A percentile compares a stretch with the other conserved stretches of the same genome.
Evolutionary conservation across 1,140 invertebrate species (phyloP).

Genomic region (Caerostris darwini): DNA sequence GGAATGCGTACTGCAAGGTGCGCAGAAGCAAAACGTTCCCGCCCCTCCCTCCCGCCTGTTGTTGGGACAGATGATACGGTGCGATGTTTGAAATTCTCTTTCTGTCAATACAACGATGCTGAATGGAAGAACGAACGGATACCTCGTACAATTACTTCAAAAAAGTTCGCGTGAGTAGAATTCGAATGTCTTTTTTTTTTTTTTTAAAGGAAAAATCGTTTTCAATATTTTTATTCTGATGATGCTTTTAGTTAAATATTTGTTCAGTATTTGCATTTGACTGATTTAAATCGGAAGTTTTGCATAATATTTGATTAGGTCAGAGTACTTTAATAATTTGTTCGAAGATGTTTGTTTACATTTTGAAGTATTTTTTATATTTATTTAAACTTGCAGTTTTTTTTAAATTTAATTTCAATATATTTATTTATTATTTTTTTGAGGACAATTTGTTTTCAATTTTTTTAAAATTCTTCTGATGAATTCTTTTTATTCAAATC

Average conservation of each 20-base stretch:
- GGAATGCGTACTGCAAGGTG: not conserved
- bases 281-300: not conserved
- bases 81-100: conserved; percentile 48
- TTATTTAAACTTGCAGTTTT: no score
- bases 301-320: not conserved
- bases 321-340: no score
- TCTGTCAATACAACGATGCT: conserved; percentile 39
- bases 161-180: conserved; percentile 45
- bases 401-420: no score
- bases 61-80: conserved; percentile 41
- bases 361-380: no score
- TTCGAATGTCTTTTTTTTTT: not conserved
- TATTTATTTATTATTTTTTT: no score
- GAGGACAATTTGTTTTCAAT: no score
- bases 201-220: not conserved
- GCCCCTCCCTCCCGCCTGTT: conserved; percentile 7
- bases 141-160: conserved; percentile 41
- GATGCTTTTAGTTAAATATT: not conserved
- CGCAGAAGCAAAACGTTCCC: not conserved
- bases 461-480: no score
- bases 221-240: not conserved
- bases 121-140: conserved; percentile 41
- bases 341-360: no score
- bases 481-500: no score
- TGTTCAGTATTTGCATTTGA: not conserved